Evolutionary conservation across 2,888 invertebrate species (phyloP).

Genomic region (Lasioglossum malachurum): DNA sequence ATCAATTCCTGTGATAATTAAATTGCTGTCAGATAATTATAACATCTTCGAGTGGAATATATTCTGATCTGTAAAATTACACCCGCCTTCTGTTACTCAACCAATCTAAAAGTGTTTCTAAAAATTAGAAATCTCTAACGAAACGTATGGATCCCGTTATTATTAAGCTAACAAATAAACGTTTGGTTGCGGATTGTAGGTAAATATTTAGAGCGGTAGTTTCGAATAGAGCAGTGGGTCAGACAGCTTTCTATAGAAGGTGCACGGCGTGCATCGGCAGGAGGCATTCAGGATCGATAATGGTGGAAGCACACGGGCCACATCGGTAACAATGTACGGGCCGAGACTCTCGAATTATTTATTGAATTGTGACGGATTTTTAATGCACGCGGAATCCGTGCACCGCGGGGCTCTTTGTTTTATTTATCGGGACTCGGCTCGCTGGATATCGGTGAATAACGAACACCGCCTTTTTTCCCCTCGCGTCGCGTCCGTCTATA

Average conservation of each 20-base stretch:
- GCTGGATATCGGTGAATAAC: conserved; percentile 43
- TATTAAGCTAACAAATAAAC: not conserved
- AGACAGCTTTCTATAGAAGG: conserved; percentile 40
- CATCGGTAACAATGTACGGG: conserved; percentile 40
- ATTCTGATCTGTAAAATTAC: too few relatives aligned
- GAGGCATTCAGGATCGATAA: conserved; percentile 51
- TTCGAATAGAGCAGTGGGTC: conserved; percentile 46
- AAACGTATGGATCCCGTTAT: not conserved
- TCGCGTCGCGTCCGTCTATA: not conserved
- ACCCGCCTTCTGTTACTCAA: not conserved
- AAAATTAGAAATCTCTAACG: too few relatives aligned
- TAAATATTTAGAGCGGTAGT: not conserved
- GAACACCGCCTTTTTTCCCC: conserved; percentile 5
- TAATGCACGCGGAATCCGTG: conserved; percentile 45
- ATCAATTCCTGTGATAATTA: not conserved
- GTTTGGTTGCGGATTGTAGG: not conserved
- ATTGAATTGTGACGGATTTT: conserved; percentile 53
- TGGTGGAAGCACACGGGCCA: conserved; percentile 20
- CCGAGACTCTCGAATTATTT: conserved; percentile 47
- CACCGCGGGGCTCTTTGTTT: conserved; percentile 40
- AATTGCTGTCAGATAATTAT: not conserved
- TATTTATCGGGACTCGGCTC: conserved; percentile 44
- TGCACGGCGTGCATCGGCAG: conserved; percentile 38
- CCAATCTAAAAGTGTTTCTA: not conserved
- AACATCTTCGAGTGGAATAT: not conserved